Base-by-base conservation (phyloP, 2,888 invertebrate species). In the Spialia ferax region DNA sequence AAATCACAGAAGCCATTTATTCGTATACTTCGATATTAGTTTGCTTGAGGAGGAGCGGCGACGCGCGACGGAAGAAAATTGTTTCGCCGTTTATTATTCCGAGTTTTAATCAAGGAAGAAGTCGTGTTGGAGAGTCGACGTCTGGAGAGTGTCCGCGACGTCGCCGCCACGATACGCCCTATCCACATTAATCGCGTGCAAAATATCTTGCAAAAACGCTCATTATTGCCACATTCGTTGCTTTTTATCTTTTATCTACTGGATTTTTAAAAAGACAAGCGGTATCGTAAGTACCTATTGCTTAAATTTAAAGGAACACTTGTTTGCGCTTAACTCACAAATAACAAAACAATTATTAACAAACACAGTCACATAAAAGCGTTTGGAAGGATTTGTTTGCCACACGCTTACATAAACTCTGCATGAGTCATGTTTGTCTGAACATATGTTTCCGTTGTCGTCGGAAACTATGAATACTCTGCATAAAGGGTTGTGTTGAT, bases 61-160 rank as follows among this genome's bases (percentile, higher is more conserved):
- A 75, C 80, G 79, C 81, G 80, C 80, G 79, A 77, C 82, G 80
- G 77, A 77, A 81, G 82, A 83, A 88, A 88, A 89, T 89, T 89
- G 87, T 91, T 89, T 88, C 85, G 80, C 80, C 87, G 87, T 89
- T 91, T 89, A 91, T 90, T 91, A 91, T 91, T 88, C 86, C 80
- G 79, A 86, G 87, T 91, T 92, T 92, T 92, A 92, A 92, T 92
- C 90, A 92, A 91, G 89, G 84, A 85, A 85, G 85, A 84, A 83
- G 81, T 79, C 78, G 77, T 70, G 69, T 69, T 73, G 77, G 73
- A 77, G 75, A 73, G 75, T 75, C 79, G 81, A 77, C 77, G 86
- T 86, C 89, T 88, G 85, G 84, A 80, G 83, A 84, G 79, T 81
- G 82, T 83, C 82, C 80, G 77, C 79, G 77, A 76, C 78, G 80